These are phyloP conservation scores for Rhingia campestris DNA, from an alignment of 2,888 invertebrate genomes.

Conservation along the genomic window DNA sequence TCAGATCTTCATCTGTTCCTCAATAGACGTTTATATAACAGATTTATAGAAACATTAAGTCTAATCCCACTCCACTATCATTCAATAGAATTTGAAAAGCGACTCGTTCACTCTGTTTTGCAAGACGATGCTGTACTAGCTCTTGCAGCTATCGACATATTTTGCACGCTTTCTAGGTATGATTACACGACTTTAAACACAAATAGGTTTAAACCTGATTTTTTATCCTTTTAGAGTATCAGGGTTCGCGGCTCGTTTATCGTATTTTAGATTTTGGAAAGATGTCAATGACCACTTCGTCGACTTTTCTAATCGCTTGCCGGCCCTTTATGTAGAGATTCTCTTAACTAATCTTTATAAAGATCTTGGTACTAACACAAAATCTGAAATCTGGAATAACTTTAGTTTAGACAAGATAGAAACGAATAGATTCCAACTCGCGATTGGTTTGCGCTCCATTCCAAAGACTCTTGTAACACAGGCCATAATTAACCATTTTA, in stretches of 20 bases:
- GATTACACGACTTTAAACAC: neutral
- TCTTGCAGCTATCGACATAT: conserved; percentile 40
- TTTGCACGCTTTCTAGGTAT: conserved; percentile 47
- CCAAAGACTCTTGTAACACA: conserved; percentile 6
- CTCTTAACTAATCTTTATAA: conserved; percentile 43
- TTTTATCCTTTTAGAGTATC: neutral
- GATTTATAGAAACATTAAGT: conserved; percentile 26
- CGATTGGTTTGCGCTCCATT: conserved; percentile 34
- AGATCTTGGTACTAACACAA: conserved; percentile 14
- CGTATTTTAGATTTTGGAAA: conserved; percentile 44
- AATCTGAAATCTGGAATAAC: conserved; percentile 38
- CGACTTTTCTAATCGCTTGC: conserved; percentile 22
- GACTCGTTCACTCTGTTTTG: conserved; percentile 15
- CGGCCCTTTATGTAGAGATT: conserved; percentile 40
- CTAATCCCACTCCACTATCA: conserved; percentile 7
- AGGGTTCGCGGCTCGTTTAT: neutral
- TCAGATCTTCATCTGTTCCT: conserved; percentile 3
- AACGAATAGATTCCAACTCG: conserved; percentile 36
- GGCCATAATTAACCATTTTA: conserved; percentile 18
- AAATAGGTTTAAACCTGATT: neutral
- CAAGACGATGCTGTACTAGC: conserved; percentile 30
- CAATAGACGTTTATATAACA: conserved; percentile 25
- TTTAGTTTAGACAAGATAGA: neutral
- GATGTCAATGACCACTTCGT: conserved; percentile 47
- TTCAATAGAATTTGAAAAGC: neutral